phyloP scores from a whole-genome alignment of 1,140 invertebrate genomes.

The Aporrectodea caliginosa region DNA sequence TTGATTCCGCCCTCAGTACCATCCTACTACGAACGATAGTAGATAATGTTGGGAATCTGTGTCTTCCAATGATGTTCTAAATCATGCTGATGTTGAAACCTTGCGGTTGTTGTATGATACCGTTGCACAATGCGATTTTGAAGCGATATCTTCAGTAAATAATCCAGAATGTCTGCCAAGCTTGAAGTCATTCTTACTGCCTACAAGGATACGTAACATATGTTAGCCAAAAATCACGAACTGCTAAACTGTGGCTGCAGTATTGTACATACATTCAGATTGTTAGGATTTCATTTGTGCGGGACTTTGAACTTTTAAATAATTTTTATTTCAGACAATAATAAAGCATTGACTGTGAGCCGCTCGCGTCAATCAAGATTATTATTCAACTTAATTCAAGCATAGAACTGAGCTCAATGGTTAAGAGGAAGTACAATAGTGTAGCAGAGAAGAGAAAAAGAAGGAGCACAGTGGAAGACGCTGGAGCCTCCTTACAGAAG shows the following conservation, averaged over 20 bases:
- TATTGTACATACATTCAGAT: slow-evolving; percentile 38
- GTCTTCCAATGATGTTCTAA: background rate
- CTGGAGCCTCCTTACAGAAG: no score
- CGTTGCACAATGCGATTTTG: background rate
- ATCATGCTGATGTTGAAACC: background rate
- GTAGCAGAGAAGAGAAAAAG: no score
- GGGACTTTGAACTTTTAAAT: no score
- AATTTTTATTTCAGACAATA: no score
- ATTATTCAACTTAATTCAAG: no score
- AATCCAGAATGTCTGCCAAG: background rate
- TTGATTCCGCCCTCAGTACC: slow-evolving; percentile 32
- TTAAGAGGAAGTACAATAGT: no score
- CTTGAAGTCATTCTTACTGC: background rate
- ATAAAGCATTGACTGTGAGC: no score
- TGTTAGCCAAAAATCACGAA: background rate
- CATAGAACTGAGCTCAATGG: no score
- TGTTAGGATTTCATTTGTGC: slow-evolving; percentile 46
- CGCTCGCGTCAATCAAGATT: no score
- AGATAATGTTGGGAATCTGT: background rate
- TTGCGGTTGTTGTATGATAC: background rate
- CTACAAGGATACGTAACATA: background rate
- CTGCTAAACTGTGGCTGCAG: slow-evolving; percentile 36
- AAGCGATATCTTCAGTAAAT: background rate
- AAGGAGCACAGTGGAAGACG: no score
- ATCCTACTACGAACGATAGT: slow-evolving; percentile 15